Base-by-base conservation (phyloP, 37 sponge, comb jelly and placozoan genomes). In the Cliona cf. orientalis region DNA sequence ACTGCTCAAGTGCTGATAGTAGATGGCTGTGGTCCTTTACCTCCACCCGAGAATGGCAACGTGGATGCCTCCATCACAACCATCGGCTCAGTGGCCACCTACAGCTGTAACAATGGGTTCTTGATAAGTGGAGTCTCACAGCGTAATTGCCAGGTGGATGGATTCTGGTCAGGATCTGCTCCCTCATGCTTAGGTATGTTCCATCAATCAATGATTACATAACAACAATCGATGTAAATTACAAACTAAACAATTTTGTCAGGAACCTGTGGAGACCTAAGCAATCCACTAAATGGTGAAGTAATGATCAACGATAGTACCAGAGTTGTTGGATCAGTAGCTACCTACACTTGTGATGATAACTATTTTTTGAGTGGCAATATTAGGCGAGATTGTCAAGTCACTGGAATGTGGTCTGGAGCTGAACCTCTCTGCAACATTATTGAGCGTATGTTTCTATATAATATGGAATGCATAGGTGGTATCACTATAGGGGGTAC, bases 21-120 rank as follows among this genome's bases (percentile, higher is more conserved):
- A 61, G 11, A 31, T 6, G 25, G 28, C 62, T 61, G 62, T 61
- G 62, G 25, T 61, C 14, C 11, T 6, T 12, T 61, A 61, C 62
- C 62, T 61, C n/a, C 11, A 39, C 74, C 86, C 28, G 45, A 3
- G 7, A 80, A 85, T 69, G 86, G 91, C 0, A 34, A 3, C 17
- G 70, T 78, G 4, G 76, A 55, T 28, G 60, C 68, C 17, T n/a
- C 60, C 37, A 9, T 46, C 19, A 49, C 38, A 39, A 76, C 29
- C 0, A 26, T 66, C 46, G 89, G 89, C 1, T 80, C 88, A 7
- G 41, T 57, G 0, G 93, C 85, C 2, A 79, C 59, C 0, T 92
- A 87, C 56, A 63, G 44, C 59, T 92, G 93, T 60, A 53, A 84
- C 31, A 12, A 29, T 19, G 93, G 89, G 42, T 87, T 42, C 61